Conservation (phyloP, 2,797 vertebrate genomes). For the Fistularia tabacaria region DNA sequence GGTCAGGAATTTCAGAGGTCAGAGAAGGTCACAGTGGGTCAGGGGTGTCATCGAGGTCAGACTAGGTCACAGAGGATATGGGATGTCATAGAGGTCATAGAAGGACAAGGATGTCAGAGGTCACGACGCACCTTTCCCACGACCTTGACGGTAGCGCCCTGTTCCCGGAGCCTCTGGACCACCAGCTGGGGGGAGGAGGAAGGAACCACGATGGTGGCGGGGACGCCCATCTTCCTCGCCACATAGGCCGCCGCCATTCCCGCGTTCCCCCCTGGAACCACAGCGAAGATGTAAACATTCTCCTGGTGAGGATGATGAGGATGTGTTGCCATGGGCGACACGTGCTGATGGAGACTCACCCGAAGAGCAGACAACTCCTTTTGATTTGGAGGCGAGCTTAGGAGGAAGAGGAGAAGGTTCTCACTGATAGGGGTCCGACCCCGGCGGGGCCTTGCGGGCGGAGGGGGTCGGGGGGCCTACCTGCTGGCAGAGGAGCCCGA, state of each 20-base stretch:
- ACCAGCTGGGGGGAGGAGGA: slow-evolving; percentile 66
- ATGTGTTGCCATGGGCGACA: neutral
- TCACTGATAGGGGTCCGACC: neutral
- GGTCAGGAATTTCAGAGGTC: too few relatives aligned
- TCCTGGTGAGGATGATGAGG: too few relatives aligned
- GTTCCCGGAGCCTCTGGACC: slow-evolving; percentile 66
- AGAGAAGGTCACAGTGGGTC: too few relatives aligned
- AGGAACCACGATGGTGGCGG: slow-evolving; percentile 75
- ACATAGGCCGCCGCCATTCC: slow-evolving; percentile 77
- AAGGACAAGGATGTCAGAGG: neutral
- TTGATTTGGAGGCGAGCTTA: slow-evolving; percentile 65
- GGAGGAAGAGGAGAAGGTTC: slow-evolving; percentile 7
- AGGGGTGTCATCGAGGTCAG: too few relatives aligned
- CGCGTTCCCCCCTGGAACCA: slow-evolving; percentile 74
- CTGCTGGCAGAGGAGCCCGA: slow-evolving; percentile 86
- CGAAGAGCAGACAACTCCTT: slow-evolving; percentile 77
- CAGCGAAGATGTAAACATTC: neutral
- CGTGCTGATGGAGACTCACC: slow-evolving; percentile 46
- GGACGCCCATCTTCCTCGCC: slow-evolving; percentile 70
- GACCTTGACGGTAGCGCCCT: slow-evolving; percentile 69
- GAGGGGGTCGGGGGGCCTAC: slow-evolving; percentile 49
- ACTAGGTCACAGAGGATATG: too few relatives aligned
- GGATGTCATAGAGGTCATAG: too few relatives aligned
- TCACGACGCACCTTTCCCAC: slow-evolving; percentile 62
- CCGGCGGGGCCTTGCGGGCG: neutral